Evolutionary conservation across 2,113 vertebrate species (phyloP).

Genomic region (Chroicocephalus ridibundus): DNA sequence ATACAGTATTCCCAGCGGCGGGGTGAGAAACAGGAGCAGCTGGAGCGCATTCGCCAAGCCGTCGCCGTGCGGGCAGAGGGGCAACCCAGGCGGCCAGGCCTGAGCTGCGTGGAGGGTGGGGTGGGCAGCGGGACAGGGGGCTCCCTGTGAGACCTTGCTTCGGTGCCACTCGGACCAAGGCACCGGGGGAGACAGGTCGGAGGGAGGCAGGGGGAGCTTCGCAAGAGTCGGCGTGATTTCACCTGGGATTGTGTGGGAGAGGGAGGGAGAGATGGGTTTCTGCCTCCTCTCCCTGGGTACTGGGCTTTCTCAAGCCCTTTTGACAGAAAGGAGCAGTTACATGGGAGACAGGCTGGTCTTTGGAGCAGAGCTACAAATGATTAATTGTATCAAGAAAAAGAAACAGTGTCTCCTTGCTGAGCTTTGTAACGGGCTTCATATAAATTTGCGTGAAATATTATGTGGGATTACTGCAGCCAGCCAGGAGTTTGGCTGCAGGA

Average conservation of each 20-base stretch:
- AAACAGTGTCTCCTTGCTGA: slow-evolving; percentile 69
- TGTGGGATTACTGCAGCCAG: slow-evolving; percentile 72
- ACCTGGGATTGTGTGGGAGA: background rate
- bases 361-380: slow-evolving; percentile 61
- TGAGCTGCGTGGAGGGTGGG: background rate
- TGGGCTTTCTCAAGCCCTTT: background rate
- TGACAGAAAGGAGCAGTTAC: slow-evolving; percentile 2
- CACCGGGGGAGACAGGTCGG: background rate
- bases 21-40: slow-evolving; percentile 8
- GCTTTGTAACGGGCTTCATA: slow-evolving; percentile 69
- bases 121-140: background rate
- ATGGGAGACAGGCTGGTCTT: slow-evolving; percentile 25
- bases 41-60: background rate
- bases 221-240: background rate
- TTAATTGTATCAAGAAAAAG: slow-evolving; percentile 74
- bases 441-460: slow-evolving; percentile 78
- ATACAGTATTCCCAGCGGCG: background rate
- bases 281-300: background rate
- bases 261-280: background rate
- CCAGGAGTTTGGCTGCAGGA: slow-evolving; percentile 54
- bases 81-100: background rate
- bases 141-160: background rate
- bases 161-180: background rate
- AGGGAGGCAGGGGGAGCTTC: background rate
- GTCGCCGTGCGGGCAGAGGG: background rate